A percentile compares a stretch with the other conserved stretches of the same genome.
Evolutionary conservation across 92 coral and sea anemone genomes (phyloP).

Genomic region (Bergia sp.): DNA sequence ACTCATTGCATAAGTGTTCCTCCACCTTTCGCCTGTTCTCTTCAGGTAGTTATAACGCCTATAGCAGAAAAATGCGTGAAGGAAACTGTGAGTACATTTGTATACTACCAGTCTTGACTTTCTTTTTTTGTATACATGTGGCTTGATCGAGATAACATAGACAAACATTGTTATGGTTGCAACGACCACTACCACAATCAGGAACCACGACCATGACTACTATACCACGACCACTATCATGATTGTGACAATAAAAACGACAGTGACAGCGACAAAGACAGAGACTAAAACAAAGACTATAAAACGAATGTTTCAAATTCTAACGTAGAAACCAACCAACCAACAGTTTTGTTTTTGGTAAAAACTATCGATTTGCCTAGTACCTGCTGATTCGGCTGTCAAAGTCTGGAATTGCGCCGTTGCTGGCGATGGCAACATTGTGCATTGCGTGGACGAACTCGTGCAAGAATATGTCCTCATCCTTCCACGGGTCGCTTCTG

Average conservation of each 20-base stretch:
- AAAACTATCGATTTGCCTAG: not conserved
- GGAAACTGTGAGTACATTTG: not conserved
- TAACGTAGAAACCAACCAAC: not conserved
- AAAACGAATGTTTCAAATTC: not conserved
- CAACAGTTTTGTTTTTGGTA: not conserved
- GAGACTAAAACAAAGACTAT: not conserved
- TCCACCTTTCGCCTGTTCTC: slow-evolving; percentile 44
- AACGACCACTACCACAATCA: not conserved
- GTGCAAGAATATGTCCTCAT: slow-evolving; percentile 95
- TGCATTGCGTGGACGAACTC: slow-evolving; percentile 97
- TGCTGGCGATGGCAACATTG: slow-evolving; percentile 76
- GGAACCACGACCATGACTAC: no score
- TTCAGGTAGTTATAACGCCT: slow-evolving; percentile 44
- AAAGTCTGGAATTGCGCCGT: slow-evolving; percentile 86
- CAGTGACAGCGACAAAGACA: not conserved
- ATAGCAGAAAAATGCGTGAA: not conserved
- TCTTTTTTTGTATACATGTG: not conserved
- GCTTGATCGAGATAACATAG: not conserved
- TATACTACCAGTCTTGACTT: no score
- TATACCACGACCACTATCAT: no score
- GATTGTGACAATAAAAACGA: no score
- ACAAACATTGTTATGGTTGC: not conserved
- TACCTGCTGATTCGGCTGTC: slow-evolving; percentile 75
- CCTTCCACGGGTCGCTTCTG: slow-evolving; percentile 76
- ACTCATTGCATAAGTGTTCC: slow-evolving; percentile 60